Evolutionary conservation across 2,797 vertebrate genomes (phyloP).

Genomic region (Malacoraja senta): DNA sequence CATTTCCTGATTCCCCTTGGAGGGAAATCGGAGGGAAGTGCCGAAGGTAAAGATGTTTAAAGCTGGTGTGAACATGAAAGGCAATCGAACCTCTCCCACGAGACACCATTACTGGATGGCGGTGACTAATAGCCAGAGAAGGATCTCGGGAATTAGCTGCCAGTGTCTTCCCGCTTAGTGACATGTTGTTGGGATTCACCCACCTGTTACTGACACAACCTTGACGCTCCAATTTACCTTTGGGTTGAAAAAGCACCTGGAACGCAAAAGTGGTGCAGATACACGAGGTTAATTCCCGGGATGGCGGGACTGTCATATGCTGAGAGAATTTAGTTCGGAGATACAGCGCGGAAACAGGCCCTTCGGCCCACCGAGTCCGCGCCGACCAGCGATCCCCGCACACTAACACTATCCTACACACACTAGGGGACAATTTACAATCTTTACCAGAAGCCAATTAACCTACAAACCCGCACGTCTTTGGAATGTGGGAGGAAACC

Average conservation of each 20-base stretch:
- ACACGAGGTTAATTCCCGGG: too few relatives aligned
- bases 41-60: not conserved
- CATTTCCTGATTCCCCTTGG: not conserved
- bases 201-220: not conserved
- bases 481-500: too few relatives aligned
- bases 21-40: not conserved
- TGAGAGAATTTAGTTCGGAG: too few relatives aligned
- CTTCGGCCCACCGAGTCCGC: too few relatives aligned
- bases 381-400: too few relatives aligned
- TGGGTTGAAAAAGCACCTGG: not conserved
- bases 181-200: not conserved
- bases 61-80: not conserved
- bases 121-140: not conserved
- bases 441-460: too few relatives aligned
- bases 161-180: not conserved
- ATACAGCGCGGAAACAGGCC: too few relatives aligned
- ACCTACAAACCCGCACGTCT: too few relatives aligned
- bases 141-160: not conserved
- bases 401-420: too few relatives aligned
- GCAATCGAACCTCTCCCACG: not conserved
- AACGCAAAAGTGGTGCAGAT: not conserved
- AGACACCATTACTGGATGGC: not conserved
- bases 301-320: too few relatives aligned
- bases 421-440: too few relatives aligned
- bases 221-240: not conserved